Evolutionary conservation across 2,113 vertebrate species (phyloP).

Genomic region (Chascanopsetta lugubris): DNA sequence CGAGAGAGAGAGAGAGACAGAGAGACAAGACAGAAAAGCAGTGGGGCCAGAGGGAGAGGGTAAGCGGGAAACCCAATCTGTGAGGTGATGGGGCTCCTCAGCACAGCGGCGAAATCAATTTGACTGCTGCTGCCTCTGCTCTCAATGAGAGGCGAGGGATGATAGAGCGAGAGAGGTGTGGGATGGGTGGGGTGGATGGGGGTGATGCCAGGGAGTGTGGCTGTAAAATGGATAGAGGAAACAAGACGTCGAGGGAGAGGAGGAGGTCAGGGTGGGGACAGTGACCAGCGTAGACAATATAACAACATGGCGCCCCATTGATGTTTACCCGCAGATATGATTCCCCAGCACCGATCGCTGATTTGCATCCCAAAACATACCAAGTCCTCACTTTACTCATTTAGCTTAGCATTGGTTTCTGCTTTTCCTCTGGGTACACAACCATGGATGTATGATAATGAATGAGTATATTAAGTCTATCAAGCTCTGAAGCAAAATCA

Average conservation of each 20-base stretch:
- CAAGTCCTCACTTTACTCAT: no score
- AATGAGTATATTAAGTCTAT: no score
- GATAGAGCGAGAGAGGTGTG: constrained; percentile 55
- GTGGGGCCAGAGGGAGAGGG: constrained; percentile 57
- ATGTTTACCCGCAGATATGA: constrained; percentile 39
- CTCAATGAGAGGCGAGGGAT: constrained; percentile 63
- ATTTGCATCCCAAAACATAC: no score
- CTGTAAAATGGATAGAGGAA: constrained; percentile 38
- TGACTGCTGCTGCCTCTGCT: constrained; percentile 71
- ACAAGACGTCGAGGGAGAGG: constrained; percentile 27
- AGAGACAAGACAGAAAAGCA: constrained; percentile 48
- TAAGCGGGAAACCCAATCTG: constrained; percentile 72
- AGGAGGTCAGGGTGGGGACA: constrained; percentile 60
- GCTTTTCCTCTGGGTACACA: no score
- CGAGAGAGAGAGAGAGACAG: constrained; percentile 28
- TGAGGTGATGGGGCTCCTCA: constrained; percentile 74
- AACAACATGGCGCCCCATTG: not conserved
- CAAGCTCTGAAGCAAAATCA: no score
- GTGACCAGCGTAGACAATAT: constrained; percentile 16
- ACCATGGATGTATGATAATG: no score
- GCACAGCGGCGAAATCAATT: constrained; percentile 78
- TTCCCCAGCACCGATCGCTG: no score
- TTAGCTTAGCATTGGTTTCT: no score
- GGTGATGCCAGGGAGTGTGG: constrained; percentile 54
- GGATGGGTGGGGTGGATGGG: constrained; percentile 47